phyloP scores from a whole-genome alignment of 2,888 invertebrate genomes.

The Cyclophora albipunctata region DNA sequence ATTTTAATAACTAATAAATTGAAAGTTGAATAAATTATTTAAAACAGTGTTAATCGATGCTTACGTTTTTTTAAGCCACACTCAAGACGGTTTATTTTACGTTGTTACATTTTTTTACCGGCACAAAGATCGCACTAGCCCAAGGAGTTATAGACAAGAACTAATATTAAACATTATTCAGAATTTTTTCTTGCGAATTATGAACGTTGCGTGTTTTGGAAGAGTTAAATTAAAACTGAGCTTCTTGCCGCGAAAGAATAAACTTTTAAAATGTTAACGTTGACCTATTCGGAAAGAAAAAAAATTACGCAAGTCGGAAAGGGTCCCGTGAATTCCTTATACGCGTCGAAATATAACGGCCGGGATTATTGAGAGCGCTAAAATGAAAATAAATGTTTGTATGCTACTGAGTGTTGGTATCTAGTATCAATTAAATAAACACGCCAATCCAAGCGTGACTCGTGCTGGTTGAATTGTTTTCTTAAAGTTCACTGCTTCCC shows the following conservation, averaged over 20 bases:
- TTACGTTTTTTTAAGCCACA: too few relatives aligned
- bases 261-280: conserved; percentile 23
- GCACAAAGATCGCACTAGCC: conserved; percentile 1
- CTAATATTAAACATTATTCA: conserved; percentile 57
- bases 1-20: too few relatives aligned
- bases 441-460: conserved; percentile 44
- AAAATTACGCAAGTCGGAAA: conserved; percentile 3
- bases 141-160: conserved; percentile 35
- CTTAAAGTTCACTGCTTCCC: conserved; percentile 52
- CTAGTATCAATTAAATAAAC: conserved; percentile 41
- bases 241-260: conserved; percentile 29
- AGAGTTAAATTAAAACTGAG: conserved; percentile 32
- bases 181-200: conserved; percentile 55
- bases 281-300: conserved; percentile 23
- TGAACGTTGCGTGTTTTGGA: conserved; percentile 58
- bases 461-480: conserved; percentile 44
- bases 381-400: not conserved
- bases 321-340: not conserved
- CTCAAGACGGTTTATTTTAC: too few relatives aligned
- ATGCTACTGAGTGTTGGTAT: conserved; percentile 2
- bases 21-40: too few relatives aligned
- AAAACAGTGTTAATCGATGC: too few relatives aligned
- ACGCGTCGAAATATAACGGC: too few relatives aligned
- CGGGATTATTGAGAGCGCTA: not conserved
- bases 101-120: too few relatives aligned